Evolutionary conservation across 2,113 vertebrate species (phyloP).

Genomic region (Phodopus roborovskii): DNA sequence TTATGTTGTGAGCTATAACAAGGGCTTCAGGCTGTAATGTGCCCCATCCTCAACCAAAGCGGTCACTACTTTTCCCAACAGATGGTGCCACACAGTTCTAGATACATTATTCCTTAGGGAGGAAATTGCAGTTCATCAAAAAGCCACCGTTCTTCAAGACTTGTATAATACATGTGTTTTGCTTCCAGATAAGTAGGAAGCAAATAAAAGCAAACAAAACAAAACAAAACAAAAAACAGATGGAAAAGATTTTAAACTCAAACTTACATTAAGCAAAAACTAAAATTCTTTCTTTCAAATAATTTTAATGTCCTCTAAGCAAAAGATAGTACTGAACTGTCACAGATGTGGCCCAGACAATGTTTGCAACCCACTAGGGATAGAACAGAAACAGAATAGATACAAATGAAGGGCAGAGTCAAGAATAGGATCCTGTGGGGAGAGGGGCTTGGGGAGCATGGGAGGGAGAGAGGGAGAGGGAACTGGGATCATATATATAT

Average conservation of each 20-base stretch:
- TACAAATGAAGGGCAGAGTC: not conserved
- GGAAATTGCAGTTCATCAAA: not conserved
- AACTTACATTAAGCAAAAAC: not conserved
- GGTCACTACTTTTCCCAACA: constrained; percentile 53
- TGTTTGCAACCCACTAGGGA: not conserved
- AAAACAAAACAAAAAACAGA: not conserved
- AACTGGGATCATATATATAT: too few relatives aligned
- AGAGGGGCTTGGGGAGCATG: too few relatives aligned
- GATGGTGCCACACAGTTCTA: constrained; percentile 67
- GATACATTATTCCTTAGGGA: not conserved
- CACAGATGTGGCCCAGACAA: not conserved
- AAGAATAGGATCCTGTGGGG: not conserved
- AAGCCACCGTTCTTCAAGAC: not conserved
- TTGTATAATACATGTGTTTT: not conserved
- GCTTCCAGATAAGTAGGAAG: not conserved
- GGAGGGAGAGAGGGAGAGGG: too few relatives aligned
- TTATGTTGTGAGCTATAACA: not conserved
- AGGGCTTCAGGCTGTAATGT: not conserved
- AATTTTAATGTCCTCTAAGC: too few relatives aligned
- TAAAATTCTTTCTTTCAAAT: too few relatives aligned
- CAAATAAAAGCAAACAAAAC: too few relatives aligned
- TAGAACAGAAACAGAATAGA: not conserved
- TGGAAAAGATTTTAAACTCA: not conserved
- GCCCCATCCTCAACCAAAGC: not conserved
- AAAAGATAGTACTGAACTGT: not conserved